Evolutionary conservation across 2,797 vertebrate genomes (phyloP), one percentile per base, ranked within the genome.

Genomic region (Rhinichthys osculus): DNA sequence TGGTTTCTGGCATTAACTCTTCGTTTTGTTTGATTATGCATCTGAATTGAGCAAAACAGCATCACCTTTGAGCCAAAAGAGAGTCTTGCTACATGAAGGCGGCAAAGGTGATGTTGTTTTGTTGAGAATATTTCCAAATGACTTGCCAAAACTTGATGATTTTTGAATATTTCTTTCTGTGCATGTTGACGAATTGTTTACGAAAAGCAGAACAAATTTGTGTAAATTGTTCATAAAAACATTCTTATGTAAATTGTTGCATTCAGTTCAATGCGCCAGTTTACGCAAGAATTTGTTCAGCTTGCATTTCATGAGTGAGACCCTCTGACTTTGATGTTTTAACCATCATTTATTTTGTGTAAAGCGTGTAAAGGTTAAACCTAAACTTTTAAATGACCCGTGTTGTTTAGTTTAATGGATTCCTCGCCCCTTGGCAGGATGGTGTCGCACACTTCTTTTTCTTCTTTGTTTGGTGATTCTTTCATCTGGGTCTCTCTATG

Each of bases 381-480:
- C 71, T 23, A 77, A 72, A 73, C 52, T 77, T 54, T 47, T 33
- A 40, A 64, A 66, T 81, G 40, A 38, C 76, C 59, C 2, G 30
- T 76, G 7, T 76, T 91, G 94, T 95, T 94, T 94, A 92, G 92
- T 94, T 94, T 93, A 95, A 93, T 94, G 91, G 89, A 95, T 86
- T 87, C 81, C 7, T 84, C 40, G 14, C 42, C 47, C 59, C 67
- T 69, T 50, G 19, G 59, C 47, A 74, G 67, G 72, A 66, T 77
- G 70, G 42, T 85, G 42, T 72, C 72, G 70, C 83, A 78, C 81
- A 35, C 30, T 70, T 83, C 57, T 70, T 66, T 50, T 66, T 72
- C 59, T 54, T n/a, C 62, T 78, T 71, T 67, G 47, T 72, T 87
- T 87, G 78, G 3, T 82, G 85, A 83, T 64, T 81, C 62, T 88